Conservation (phyloP, 2,113 vertebrate species). For the Pholis gunnellus region DNA sequence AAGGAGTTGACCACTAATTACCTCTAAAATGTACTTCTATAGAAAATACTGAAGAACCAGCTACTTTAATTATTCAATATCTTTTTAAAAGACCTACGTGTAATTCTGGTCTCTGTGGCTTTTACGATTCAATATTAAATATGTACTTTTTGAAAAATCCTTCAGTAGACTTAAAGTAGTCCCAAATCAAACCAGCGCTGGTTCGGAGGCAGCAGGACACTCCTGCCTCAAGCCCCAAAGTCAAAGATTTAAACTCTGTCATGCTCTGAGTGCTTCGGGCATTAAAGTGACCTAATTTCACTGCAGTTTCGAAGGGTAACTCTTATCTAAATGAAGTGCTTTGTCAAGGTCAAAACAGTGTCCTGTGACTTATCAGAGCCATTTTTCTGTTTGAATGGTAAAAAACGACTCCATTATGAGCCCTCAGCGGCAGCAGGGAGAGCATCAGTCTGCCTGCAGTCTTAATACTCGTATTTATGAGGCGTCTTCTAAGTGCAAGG, state of each 20-base stretch:
- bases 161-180: slow-evolving; percentile 8
- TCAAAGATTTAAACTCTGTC: slow-evolving; percentile 54
- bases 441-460: slow-evolving; percentile 29
- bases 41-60: neutral
- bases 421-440: slow-evolving; percentile 23
- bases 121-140: slow-evolving; percentile 38
- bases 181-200: slow-evolving; percentile 10
- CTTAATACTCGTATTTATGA: slow-evolving; percentile 61
- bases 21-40: neutral
- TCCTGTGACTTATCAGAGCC: slow-evolving; percentile 61
- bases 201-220: slow-evolving; percentile 8
- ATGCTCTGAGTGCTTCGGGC: slow-evolving; percentile 38
- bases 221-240: slow-evolving; percentile 27
- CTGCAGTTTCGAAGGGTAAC: slow-evolving; percentile 45
- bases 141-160: neutral
- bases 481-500: slow-evolving; percentile 21
- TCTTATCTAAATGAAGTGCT: slow-evolving; percentile 75
- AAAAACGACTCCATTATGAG: slow-evolving; percentile 61
- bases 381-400: slow-evolving; percentile 54
- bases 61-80: slow-evolving; percentile 23
- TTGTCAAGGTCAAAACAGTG: slow-evolving; percentile 69
- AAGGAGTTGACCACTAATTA: neutral
- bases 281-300: slow-evolving; percentile 65
- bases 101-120: slow-evolving; percentile 5
- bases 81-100: slow-evolving; percentile 13